Percentiles rank a stretch among this genome's conserved stretches.
Conservation (phyloP, 1,140 invertebrate species). For the Drosophila sulfurigaster region DNA sequence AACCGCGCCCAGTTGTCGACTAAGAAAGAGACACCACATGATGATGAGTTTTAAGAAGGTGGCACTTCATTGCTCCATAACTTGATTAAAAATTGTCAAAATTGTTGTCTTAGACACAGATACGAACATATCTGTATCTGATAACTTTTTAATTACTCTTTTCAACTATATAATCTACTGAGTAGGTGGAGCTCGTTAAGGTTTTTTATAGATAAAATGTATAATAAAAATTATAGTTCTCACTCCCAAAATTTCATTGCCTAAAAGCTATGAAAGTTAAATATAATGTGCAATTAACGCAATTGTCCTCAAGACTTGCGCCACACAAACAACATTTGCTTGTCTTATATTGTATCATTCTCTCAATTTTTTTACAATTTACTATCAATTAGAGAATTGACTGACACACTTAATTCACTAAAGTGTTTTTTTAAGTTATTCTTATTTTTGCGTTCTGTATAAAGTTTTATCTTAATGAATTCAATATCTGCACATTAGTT, state of each 20-base stretch:
- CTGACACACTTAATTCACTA: no score
- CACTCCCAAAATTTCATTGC: not conserved
- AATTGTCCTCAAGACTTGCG: not conserved
- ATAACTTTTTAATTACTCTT: slow-evolving; percentile 23
- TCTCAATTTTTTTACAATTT: no score
- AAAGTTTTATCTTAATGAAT: no score
- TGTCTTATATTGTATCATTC: no score
- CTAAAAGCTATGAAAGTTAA: not conserved
- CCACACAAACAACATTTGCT: no score
- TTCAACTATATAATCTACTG: not conserved
- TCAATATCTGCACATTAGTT: no score
- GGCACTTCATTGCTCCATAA: not conserved
- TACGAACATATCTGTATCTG: slow-evolving; percentile 6
- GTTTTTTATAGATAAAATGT: not conserved
- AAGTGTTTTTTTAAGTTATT: no score
- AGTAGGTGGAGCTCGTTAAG: not conserved
- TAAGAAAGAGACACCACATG: slow-evolving; percentile 1
- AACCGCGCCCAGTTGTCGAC: not conserved
- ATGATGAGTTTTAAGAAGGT: slow-evolving; percentile 7
- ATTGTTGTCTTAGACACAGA: slow-evolving; percentile 1
- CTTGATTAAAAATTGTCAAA: slow-evolving; percentile 18
- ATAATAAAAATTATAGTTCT: no score
- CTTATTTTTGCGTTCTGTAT: no score
- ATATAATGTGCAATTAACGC: not conserved
- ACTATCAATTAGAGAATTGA: no score